A percentile compares a stretch with the other conserved stretches of the same genome.
Evolutionary conservation across 2,888 invertebrate genomes (phyloP).

Genomic region (Theristus sp.): DNA sequence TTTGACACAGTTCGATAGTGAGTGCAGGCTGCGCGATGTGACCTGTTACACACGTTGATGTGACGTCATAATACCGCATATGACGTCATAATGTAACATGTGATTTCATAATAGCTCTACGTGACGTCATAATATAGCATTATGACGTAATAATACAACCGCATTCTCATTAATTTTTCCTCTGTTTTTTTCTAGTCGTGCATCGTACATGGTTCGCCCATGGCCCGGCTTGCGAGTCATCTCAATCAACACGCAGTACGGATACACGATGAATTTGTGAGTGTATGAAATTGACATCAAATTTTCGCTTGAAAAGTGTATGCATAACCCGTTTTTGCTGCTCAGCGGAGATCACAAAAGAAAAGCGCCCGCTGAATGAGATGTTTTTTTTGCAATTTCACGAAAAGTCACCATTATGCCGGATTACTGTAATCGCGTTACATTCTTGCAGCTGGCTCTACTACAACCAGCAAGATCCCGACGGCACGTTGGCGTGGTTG

Average conservation of each 20-base stretch:
- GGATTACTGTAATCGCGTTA: not conserved
- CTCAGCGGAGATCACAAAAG: too few relatives aligned
- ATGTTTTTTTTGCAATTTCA: not conserved
- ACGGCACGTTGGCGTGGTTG: constrained; percentile 59
- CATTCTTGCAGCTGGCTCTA: constrained; percentile 42
- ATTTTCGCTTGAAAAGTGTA: not conserved
- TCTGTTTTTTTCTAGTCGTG: constrained; percentile 38
- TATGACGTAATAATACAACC: not conserved
- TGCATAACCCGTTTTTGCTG: too few relatives aligned
- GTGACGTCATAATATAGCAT: not conserved
- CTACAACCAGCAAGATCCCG: constrained; percentile 63
- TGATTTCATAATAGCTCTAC: not conserved
- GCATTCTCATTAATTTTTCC: not conserved
- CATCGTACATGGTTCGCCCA: constrained; percentile 53
- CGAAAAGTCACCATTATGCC: too few relatives aligned
- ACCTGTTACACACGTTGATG: too few relatives aligned
- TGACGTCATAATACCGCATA: too few relatives aligned
- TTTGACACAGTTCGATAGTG: too few relatives aligned
- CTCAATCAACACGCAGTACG: constrained; percentile 22
- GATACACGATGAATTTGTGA: constrained; percentile 30
- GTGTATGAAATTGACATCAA: not conserved
- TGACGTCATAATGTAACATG: too few relatives aligned
- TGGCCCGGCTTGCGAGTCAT: constrained; percentile 26
- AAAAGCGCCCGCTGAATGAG: too few relatives aligned
- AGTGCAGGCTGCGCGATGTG: too few relatives aligned